phyloP scores from a whole-genome alignment of 2,113 vertebrate genomes.

The Pyrgilauda ruficollis region DNA sequence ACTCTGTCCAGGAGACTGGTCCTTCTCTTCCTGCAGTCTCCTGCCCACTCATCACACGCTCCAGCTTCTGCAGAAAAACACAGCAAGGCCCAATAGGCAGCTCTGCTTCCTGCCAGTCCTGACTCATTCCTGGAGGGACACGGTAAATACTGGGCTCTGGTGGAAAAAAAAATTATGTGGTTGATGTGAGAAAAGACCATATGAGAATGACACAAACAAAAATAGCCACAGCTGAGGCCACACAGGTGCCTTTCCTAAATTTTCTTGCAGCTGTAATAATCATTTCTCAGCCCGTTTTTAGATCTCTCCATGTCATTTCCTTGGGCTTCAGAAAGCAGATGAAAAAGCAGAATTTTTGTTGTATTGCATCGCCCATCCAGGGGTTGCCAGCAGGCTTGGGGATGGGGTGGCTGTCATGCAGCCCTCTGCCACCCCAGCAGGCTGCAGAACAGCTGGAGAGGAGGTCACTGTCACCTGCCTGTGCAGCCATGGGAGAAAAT shows the following conservation, averaged over 20 bases:
- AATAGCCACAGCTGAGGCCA: not conserved
- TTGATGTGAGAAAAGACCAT: constrained; percentile 2
- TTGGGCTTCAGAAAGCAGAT: not conserved
- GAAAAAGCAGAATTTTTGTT: not conserved
- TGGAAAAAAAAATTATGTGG: constrained; percentile 21
- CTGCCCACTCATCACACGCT: constrained; percentile 45
- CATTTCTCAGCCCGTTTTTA: not conserved
- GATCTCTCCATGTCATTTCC: not conserved
- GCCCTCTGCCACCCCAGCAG: not conserved
- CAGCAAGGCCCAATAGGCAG: constrained; percentile 2
- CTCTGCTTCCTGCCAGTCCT: constrained; percentile 59
- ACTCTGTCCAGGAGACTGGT: not conserved
- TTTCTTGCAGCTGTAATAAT: not conserved
- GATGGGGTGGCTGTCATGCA: not conserved
- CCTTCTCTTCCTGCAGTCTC: constrained; percentile 35
- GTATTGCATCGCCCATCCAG: not conserved
- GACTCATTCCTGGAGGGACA: constrained; percentile 55
- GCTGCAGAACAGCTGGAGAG: not conserved
- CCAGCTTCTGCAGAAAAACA: constrained; percentile 50
- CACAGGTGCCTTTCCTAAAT: constrained; percentile 9
- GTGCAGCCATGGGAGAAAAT: not conserved
- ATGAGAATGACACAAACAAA: constrained; percentile 1
- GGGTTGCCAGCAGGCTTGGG: not conserved
- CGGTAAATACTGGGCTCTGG: constrained; percentile 25
- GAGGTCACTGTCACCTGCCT: not conserved